Evolutionary conservation across 1,140 invertebrate species (phyloP).

Genomic region (Piezodorus guildinii): DNA sequence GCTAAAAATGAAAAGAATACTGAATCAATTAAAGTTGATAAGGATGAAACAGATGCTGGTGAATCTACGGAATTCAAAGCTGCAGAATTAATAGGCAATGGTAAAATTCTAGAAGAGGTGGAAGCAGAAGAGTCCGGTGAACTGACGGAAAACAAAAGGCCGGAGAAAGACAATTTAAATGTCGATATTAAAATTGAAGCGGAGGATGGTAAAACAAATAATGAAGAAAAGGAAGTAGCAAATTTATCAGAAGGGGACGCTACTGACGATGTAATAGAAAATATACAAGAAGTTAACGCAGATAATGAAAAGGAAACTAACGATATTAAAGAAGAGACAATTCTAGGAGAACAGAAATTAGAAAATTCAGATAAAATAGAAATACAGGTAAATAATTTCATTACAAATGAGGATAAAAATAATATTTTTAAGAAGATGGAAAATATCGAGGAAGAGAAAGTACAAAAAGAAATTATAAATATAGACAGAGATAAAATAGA

Average conservation of each 20-base stretch:
- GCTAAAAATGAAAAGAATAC: no score
- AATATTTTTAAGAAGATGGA: slow-evolving; percentile 19
- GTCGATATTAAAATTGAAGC: no score
- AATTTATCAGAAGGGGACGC: neutral
- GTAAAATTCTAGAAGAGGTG: no score
- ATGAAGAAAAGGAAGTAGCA: no score
- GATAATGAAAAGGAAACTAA: slow-evolving; percentile 16
- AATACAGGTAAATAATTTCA: neutral
- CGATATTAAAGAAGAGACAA: neutral
- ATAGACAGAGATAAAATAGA: neutral
- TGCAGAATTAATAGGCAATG: no score
- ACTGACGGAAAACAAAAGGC: no score
- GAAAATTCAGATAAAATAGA: neutral
- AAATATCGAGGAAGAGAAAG: neutral
- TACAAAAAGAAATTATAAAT: neutral
- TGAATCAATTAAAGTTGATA: no score
- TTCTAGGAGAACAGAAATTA: neutral
- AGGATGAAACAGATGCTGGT: no score
- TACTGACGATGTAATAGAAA: neutral
- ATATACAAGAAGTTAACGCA: slow-evolving; percentile 8
- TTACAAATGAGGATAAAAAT: neutral
- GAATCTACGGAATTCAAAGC: no score
- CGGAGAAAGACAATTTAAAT: no score
- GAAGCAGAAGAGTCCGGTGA: no score
- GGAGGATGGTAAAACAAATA: neutral